Percentiles rank a stretch among this genome's conserved stretches.
Conservation (phyloP, 1,140 invertebrate species). For the Aphelinus certus region DNA sequence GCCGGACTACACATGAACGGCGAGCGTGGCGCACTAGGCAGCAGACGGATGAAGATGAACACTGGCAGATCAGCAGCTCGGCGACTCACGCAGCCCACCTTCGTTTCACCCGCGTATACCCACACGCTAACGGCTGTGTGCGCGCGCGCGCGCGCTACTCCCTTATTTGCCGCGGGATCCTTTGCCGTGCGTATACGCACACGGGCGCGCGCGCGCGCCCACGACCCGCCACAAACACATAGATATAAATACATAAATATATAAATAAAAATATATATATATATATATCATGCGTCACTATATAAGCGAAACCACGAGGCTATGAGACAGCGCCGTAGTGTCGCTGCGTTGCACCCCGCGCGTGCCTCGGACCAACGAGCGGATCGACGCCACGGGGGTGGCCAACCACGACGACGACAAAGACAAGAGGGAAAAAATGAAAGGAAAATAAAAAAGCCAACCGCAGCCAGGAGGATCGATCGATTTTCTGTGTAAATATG, state of each 20-base stretch:
- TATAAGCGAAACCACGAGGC: slow-evolving; percentile 17
- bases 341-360: no score
- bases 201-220: not conserved
- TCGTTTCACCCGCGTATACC: slow-evolving; percentile 23
- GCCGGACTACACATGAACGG: slow-evolving; percentile 67
- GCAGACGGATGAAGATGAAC: slow-evolving; percentile 10
- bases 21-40: slow-evolving; percentile 26
- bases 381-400: no score
- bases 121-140: not conserved
- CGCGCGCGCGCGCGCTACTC: no score
- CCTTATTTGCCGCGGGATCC: no score
- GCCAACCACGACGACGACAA: no score
- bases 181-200: not conserved
- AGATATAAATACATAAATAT: no score
- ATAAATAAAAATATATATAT: not conserved
- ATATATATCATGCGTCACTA: not conserved
- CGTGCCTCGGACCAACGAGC: no score
- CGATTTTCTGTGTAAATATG: slow-evolving; percentile 58
- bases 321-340: slow-evolving; percentile 9
- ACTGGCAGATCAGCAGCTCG: slow-evolving; percentile 42
- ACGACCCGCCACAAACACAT: not conserved
- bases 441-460: no score
- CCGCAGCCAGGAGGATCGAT: no score
- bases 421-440: no score
- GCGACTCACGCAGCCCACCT: slow-evolving; percentile 58